phyloP scores from a whole-genome alignment of 2,888 invertebrate genomes.

The Eubasilissa splendida region DNA sequence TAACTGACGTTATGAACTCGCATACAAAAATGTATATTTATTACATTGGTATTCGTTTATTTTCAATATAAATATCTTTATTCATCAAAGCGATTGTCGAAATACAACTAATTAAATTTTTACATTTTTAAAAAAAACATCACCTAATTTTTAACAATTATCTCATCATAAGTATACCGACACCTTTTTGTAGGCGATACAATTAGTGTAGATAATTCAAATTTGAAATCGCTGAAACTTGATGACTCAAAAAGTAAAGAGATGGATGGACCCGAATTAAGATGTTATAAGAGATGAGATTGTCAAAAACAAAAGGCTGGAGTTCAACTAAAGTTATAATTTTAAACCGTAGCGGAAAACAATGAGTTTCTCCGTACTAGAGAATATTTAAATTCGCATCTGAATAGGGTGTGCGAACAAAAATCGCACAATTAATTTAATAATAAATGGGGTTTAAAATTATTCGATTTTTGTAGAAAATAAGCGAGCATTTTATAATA shows the following conservation, averaged over 20 bases:
- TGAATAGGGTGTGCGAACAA: conserved; percentile 11
- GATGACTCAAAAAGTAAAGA: neutral
- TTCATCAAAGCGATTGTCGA: no score
- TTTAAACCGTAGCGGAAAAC: conserved; percentile 7
- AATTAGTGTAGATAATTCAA: no score
- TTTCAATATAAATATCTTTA: no score
- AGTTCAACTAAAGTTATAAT: neutral
- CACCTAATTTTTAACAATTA: neutral
- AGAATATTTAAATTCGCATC: conserved; percentile 11
- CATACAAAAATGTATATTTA: no score
- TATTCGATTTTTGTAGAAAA: neutral
- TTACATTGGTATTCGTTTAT: no score
- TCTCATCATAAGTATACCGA: neutral
- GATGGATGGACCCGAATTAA: neutral
- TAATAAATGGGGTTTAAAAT: conserved; percentile 20
- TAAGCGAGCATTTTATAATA: no score
- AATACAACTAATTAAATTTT: no score
- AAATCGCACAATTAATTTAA: conserved; percentile 16
- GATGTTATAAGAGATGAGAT: neutral
- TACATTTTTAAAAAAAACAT: no score
- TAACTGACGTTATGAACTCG: no score
- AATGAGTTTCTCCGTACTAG: conserved; percentile 6
- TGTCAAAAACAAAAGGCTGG: neutral
- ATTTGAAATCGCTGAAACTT: no score
- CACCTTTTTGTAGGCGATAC: neutral